Base-by-base conservation (phyloP, 2,888 invertebrate genomes). In the Trachelus stipa region DNA sequence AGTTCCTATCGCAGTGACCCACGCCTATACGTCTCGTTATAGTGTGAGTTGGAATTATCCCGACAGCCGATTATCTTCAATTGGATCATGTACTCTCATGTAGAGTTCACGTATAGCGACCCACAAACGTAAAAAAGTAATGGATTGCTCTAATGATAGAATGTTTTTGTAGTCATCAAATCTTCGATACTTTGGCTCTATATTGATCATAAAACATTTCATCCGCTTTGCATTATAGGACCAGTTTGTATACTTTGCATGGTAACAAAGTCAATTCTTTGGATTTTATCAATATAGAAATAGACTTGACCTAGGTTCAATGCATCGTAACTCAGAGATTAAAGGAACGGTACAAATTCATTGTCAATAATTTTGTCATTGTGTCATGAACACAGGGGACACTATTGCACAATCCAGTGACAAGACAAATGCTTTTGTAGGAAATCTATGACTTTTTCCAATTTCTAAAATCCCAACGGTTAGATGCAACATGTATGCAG, bases 1-100 rank as follows among this genome's bases (percentile, higher is more conserved):
- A 84, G 83, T 84, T 87, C 83, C 83, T 90, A 90, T 90, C 89
- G 85, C 80, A 82, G 80, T 86, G 86, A 88, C 87, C 87, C 83
- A 86, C 81, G 84, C 82, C 83, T 83, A 81, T 84, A 81, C 83
- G 75, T 80, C 82, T 80, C 76, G 73, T 69, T 74, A 76, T n/a
- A 40, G 84, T 85, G 83, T 84, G 84, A 81, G 86, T 85, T 83
- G 80, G 81, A 85, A 87, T 88, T 87, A 86, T 87, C 86, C 86
- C 85, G 87, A 87, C 83, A 79, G 75, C 84, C 84, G 84, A 87
- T 85, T 87, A 87, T 86, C 86, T 84, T 84, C 82, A 85, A 85
- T 86, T 84, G 84, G 83, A 84, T 85, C 83, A 81, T 81, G 69
- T 73, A 71, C 75, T 78, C 71, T 74, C 77, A 74, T 68, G 30